phyloP scores from a whole-genome alignment of 2,113 vertebrate species.

The Rhinopomastus cyanomelas region DNA sequence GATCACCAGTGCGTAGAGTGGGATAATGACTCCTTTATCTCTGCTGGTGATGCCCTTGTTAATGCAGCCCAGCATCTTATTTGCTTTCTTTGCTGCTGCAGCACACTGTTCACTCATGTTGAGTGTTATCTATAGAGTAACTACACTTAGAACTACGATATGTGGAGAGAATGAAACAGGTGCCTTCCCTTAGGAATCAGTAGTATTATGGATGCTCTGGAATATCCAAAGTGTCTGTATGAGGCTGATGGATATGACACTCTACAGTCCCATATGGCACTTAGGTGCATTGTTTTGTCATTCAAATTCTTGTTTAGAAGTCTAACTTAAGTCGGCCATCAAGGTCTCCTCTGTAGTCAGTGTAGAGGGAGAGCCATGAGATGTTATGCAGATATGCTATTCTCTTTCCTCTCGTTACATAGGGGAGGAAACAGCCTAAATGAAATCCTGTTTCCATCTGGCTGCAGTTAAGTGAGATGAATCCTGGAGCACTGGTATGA shows the following conservation, averaged over 20 bases:
- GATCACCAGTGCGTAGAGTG: too few species aligned
- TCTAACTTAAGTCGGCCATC: background rate
- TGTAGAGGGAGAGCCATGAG: background rate
- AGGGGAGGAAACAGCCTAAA: background rate
- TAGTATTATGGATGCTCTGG: background rate
- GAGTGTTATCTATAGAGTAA: background rate
- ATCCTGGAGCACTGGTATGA: background rate
- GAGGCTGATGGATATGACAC: background rate
- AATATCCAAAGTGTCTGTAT: background rate
- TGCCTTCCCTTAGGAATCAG: background rate
- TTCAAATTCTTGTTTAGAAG: background rate
- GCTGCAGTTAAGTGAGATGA: background rate
- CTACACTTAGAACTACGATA: background rate
- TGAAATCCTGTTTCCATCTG: background rate
- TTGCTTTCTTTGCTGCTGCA: too few species aligned
- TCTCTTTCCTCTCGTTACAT: background rate
- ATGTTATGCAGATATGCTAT: background rate
- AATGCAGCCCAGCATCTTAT: too few species aligned
- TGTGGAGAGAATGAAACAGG: background rate
- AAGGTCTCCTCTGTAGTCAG: background rate
- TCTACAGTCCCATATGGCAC: background rate
- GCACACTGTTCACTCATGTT: too few species aligned
- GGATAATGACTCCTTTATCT: too few species aligned
- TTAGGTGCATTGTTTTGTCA: background rate
- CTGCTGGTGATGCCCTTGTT: too few species aligned